These are phyloP conservation scores for Notarius quadriscutis DNA, from an alignment of 2,113 vertebrate species.

Conservation along the genomic window DNA sequence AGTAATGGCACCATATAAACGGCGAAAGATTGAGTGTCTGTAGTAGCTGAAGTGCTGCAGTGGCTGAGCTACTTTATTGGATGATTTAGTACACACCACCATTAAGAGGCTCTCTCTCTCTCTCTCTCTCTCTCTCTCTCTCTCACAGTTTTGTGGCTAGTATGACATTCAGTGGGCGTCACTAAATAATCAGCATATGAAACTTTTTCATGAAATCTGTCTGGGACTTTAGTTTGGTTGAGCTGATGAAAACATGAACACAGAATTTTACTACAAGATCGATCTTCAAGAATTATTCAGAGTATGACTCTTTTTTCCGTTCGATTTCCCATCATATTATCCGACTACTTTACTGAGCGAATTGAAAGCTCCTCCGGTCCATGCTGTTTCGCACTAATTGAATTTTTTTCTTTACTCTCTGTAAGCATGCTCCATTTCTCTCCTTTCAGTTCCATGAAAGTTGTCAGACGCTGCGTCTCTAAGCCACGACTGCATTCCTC, in stretches of 20 bases:
- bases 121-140: neutral
- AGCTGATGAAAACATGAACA: neutral
- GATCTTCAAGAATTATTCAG: neutral
- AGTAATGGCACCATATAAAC: neutral
- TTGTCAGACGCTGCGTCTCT: constrained; percentile 9
- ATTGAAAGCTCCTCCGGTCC: neutral
- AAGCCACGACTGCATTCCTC: constrained; percentile 37
- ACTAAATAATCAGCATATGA: neutral
- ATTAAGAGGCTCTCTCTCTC: neutral
- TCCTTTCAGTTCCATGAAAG: constrained; percentile 5
- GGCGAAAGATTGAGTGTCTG: neutral
- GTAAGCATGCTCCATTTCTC: neutral
- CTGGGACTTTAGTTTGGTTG: neutral
- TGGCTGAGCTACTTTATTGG: neutral
- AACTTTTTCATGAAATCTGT: neutral
- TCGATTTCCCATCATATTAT: neutral
- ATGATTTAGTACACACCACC: neutral
- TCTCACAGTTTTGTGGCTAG: too few species aligned
- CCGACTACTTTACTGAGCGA: neutral
- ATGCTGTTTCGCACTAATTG: neutral
- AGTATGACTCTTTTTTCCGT: neutral
- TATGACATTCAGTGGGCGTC: neutral
- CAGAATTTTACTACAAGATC: neutral
- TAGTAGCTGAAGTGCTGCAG: neutral
- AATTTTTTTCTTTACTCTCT: constrained; percentile 8